phyloP scores from a whole-genome alignment of 2,888 invertebrate species.

The Cantharis nigra region DNA sequence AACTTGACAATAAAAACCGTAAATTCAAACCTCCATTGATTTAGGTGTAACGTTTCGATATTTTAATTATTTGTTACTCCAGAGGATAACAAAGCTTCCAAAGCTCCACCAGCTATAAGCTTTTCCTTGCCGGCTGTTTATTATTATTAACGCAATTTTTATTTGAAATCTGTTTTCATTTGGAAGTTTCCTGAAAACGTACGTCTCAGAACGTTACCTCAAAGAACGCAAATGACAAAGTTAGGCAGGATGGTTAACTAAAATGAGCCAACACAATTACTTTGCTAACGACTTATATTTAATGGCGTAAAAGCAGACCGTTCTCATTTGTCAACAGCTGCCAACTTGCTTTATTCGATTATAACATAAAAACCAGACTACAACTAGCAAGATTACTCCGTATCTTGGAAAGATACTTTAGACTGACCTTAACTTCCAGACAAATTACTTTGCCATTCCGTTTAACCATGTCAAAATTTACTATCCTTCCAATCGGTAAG shows the following conservation, averaged over 20 bases:
- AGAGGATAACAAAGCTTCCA: not conserved
- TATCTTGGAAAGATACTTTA: conserved; percentile 6
- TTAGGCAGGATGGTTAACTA: conserved; percentile 9
- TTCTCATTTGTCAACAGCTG: conserved; percentile 21
- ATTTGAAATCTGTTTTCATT: not conserved
- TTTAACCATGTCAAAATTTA: not conserved
- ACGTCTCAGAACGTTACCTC: not conserved
- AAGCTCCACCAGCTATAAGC: not conserved
- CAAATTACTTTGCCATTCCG: conserved; percentile 2
- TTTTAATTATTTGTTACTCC: not conserved
- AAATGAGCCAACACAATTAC: conserved; percentile 6
- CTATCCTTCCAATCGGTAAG: not conserved
- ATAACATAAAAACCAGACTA: conserved; percentile 18
- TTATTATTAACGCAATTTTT: not conserved
- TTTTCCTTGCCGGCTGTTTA: not conserved
- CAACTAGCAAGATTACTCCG: conserved; percentile 8
- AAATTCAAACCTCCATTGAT: not conserved
- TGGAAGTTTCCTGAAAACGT: not conserved
- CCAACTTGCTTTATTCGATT: conserved; percentile 19
- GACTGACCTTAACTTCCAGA: not conserved
- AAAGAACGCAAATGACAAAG: not conserved
- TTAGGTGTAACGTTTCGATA: not conserved
- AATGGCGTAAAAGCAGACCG: conserved; percentile 20
- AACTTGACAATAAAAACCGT: not conserved
- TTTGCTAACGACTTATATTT: conserved; percentile 22